A percentile compares a stretch with the other conserved stretches of the same genome.
Conservation (phyloP, 2,797 vertebrate species). For the Heliangelus exortis region DNA sequence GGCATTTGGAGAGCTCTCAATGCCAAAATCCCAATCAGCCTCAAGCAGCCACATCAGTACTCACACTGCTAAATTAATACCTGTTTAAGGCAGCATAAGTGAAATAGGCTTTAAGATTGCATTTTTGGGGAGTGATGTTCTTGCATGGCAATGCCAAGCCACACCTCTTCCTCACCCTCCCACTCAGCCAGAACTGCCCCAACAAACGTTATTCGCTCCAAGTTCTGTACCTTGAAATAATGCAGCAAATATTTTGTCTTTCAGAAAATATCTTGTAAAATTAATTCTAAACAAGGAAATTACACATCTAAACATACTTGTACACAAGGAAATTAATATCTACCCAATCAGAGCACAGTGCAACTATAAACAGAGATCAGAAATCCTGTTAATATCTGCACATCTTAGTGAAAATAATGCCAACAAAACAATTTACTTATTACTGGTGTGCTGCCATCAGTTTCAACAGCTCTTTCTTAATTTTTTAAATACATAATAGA, state of each 20-base stretch:
- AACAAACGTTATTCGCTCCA: background rate
- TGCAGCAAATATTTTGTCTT: background rate
- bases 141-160: background rate
- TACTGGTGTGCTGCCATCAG: background rate
- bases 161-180: background rate
- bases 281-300: background rate
- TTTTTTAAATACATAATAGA: background rate
- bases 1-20: background rate
- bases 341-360: background rate
- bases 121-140: background rate
- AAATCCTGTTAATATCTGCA: conserved; percentile 12
- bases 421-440: background rate
- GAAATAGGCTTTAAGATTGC: background rate
- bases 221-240: background rate
- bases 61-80: background rate
- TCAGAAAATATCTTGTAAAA: background rate
- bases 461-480: conserved; percentile 9
- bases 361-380: background rate
- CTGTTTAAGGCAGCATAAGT: background rate
- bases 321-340: background rate
- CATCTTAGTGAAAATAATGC: background rate
- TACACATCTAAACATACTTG: background rate
- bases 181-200: background rate
- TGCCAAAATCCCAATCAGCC: background rate
- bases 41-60: background rate